Conservation (phyloP, 1,140 invertebrate genomes). For the Drosophila obscura region DNA sequence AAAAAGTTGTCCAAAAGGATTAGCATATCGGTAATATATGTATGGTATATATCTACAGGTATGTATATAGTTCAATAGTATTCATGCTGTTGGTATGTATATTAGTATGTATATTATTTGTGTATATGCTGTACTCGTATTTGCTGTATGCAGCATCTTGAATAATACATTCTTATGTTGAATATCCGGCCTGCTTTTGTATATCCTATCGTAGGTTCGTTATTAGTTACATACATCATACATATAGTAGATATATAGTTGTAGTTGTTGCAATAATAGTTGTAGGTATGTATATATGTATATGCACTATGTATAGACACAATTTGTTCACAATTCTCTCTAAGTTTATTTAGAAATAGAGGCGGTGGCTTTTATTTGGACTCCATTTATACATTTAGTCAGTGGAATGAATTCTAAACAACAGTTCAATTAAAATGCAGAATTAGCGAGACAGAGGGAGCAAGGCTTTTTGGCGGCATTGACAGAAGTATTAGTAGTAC, state of each 20-base stretch:
- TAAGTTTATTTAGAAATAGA: constrained; percentile 80
- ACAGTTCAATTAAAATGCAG: constrained; percentile 43
- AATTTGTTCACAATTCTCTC: constrained; percentile 79
- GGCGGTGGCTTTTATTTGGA: constrained; percentile 84
- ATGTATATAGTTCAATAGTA: constrained; percentile 65
- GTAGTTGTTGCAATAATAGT: constrained; percentile 23
- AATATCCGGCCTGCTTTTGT: background rate
- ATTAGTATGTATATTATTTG: constrained; percentile 60
- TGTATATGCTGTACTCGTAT: constrained; percentile 57
- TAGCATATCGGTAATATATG: constrained; percentile 56
- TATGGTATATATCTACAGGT: constrained; percentile 46
- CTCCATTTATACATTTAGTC: constrained; percentile 82
- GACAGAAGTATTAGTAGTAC: constrained; percentile 8
- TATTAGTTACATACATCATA: no score
- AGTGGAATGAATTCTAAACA: constrained; percentile 48
- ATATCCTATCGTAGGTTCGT: no score
- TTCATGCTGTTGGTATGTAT: constrained; percentile 41
- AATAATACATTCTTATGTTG: constrained; percentile 39
- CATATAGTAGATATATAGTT: constrained; percentile 36
- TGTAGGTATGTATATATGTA: constrained; percentile 38
- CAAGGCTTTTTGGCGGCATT: constrained; percentile 44
- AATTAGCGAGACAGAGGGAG: constrained; percentile 29
- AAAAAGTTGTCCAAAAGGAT: constrained; percentile 81
- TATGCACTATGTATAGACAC: constrained; percentile 69
- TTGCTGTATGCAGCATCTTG: constrained; percentile 46